Conservation (phyloP, 2,797 vertebrate genomes). For the Sebastes nivosus region DNA sequence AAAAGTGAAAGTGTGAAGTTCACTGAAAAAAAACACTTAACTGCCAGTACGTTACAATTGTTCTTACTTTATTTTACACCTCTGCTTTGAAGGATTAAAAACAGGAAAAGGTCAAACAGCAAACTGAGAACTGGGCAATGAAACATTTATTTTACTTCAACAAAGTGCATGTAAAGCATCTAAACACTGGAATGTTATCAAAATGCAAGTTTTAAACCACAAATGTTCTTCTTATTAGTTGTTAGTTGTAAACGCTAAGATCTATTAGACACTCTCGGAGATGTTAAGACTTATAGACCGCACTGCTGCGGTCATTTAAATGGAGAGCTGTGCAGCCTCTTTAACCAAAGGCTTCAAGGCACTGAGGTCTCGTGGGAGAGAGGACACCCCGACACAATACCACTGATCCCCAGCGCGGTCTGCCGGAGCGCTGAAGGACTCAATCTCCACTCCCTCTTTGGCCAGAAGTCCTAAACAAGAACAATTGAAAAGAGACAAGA, state of each 20-base stretch:
- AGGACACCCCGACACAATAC: slow-evolving; percentile 86
- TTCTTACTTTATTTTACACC: slow-evolving; percentile 14
- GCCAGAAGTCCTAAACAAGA: slow-evolving; percentile 84
- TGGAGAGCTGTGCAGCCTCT: slow-evolving; percentile 83
- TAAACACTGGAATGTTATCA: slow-evolving; percentile 62
- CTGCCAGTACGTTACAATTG: neutral
- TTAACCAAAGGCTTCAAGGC: slow-evolving; percentile 81
- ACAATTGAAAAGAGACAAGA: slow-evolving; percentile 21
- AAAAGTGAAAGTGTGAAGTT: neutral
- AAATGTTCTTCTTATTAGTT: slow-evolving; percentile 41
- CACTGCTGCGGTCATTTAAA: slow-evolving; percentile 68
- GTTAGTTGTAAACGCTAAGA: slow-evolving; percentile 57
- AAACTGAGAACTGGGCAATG: neutral
- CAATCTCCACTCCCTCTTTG: slow-evolving; percentile 80
- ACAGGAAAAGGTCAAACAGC: slow-evolving; percentile 7
- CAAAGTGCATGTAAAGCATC: slow-evolving; percentile 36
- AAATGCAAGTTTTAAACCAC: slow-evolving; percentile 33
- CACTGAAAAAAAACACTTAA: neutral
- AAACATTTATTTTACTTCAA: slow-evolving; percentile 30
- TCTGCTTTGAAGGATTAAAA: neutral
- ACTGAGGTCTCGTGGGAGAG: slow-evolving; percentile 76
- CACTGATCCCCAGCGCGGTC: slow-evolving; percentile 81
- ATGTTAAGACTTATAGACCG: slow-evolving; percentile 2
- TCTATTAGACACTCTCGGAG: slow-evolving; percentile 14
- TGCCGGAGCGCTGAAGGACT: slow-evolving; percentile 87